Base-by-base conservation (phyloP, 2,888 invertebrate species). In the Osedax fenrisi region DNA sequence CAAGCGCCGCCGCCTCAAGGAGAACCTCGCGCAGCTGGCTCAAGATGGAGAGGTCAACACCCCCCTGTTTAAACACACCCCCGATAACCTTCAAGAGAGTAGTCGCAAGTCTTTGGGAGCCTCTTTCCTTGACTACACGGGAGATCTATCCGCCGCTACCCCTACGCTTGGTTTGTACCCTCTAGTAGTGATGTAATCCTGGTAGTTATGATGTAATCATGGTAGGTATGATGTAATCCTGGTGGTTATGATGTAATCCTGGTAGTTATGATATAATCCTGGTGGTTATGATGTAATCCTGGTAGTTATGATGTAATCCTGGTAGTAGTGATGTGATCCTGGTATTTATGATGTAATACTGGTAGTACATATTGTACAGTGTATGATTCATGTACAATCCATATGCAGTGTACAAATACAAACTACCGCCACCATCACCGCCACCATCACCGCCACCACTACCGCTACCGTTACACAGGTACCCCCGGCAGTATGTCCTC, bases 121-220 rank as follows among this genome's bases (percentile, higher is more conserved):
- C 27, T 93, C 92, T 80, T 90, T 93, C 84, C 88, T 94, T 78
- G 94, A 94, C 83, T 91, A 90, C 81, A 92, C 93, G 73, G 88
- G 90, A 1, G 83, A 83, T 76, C 80, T 81, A 13, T 75, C 75
- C 17, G 56, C 61, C 2, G 68, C 25, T n/a, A 72, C 61, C 13
- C 74, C 76, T 13, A 70, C 74, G 21, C 26, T 69, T 27, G 76
- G 75, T 75, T 66, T 66, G 72, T n/a, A n/a, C n/a, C n/a, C n/a
- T n/a, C n/a, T n/a, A n/a, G n/a, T n/a, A n/a, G n/a, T n/a, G n/a
- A n/a, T n/a, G n/a, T n/a, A n/a, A n/a, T n/a, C n/a, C n/a, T n/a
- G n/a, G n/a, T n/a, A n/a, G n/a, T n/a, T n/a, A n/a, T n/a, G n/a
- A n/a, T n/a, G n/a, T n/a, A n/a, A n/a, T n/a, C n/a, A n/a, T n/a